Evolutionary conservation across 2,797 vertebrate genomes (phyloP).

Genomic region (Podarcis lilfordi): DNA sequence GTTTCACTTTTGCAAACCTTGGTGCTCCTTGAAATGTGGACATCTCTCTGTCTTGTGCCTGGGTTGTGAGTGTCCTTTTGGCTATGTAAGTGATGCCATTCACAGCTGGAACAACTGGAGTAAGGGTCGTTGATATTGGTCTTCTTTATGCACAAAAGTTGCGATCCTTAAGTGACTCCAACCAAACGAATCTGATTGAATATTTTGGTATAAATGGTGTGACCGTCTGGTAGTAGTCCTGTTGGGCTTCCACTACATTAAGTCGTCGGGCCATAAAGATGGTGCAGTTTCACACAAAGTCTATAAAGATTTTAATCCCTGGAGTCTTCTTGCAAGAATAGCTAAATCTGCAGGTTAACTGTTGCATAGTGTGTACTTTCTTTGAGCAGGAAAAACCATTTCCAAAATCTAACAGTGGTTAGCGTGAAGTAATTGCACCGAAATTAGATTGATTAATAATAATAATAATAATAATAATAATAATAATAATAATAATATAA

Average conservation of each 20-base stretch:
- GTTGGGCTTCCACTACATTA: background rate
- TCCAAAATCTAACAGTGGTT: background rate
- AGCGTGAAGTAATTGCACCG: background rate
- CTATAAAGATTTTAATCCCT: constrained; percentile 43
- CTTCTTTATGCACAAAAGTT: background rate
- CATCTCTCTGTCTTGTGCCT: background rate
- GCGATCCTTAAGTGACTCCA: background rate
- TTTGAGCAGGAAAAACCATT: constrained; percentile 13
- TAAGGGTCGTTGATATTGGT: background rate
- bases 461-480: too few species aligned
- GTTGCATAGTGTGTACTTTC: background rate
- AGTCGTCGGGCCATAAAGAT: background rate
- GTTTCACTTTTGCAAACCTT: background rate
- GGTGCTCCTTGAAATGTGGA: background rate
- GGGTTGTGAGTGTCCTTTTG: background rate
- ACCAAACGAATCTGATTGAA: background rate
- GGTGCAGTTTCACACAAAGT: background rate
- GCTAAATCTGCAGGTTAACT: constrained; percentile 6
- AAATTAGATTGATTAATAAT: too few species aligned
- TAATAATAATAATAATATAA: too few species aligned
- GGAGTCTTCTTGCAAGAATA: constrained; percentile 44
- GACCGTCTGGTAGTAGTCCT: too few species aligned
- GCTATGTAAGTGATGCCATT: background rate
- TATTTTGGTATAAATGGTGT: background rate
- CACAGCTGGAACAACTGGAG: background rate